Evolutionary conservation across 2,888 invertebrate genomes (phyloP).

Genomic region (Agrochola macilenta): DNA sequence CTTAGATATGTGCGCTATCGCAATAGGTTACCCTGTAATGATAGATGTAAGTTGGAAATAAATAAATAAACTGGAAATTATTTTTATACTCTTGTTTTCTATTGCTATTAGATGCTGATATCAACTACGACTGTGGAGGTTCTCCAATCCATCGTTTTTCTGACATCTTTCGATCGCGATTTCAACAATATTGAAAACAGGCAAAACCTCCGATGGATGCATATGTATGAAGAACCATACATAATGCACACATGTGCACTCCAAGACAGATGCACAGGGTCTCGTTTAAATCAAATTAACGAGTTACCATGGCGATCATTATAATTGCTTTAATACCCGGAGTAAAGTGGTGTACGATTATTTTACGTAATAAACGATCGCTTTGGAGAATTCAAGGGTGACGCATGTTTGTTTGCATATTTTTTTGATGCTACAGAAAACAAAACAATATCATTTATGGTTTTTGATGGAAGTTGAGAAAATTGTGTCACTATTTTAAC

Average conservation of each 20-base stretch:
- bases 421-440: not conserved
- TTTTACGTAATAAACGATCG: constrained; percentile 32
- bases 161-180: too few species aligned
- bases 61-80: too few species aligned
- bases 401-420: not conserved
- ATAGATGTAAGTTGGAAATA: too few species aligned
- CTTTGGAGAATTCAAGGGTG: not conserved
- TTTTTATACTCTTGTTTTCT: not conserved
- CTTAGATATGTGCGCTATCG: too few species aligned
- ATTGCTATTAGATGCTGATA: not conserved
- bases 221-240: too few species aligned
- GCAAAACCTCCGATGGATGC: not conserved
- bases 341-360: constrained; percentile 30
- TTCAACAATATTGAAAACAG: not conserved
- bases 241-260: not conserved
- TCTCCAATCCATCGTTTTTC: too few species aligned
- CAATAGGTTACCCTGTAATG: too few species aligned
- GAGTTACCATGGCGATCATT: constrained; percentile 17
- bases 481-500: not conserved
- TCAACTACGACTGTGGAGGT: not conserved
- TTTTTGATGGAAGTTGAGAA: not conserved
- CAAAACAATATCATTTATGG: not conserved
- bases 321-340: constrained; percentile 27
- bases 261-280: constrained; percentile 7
- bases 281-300: constrained; percentile 54